phyloP scores from a whole-genome alignment of 2,797 vertebrate genomes.

The Myotis pilosus region DNA sequence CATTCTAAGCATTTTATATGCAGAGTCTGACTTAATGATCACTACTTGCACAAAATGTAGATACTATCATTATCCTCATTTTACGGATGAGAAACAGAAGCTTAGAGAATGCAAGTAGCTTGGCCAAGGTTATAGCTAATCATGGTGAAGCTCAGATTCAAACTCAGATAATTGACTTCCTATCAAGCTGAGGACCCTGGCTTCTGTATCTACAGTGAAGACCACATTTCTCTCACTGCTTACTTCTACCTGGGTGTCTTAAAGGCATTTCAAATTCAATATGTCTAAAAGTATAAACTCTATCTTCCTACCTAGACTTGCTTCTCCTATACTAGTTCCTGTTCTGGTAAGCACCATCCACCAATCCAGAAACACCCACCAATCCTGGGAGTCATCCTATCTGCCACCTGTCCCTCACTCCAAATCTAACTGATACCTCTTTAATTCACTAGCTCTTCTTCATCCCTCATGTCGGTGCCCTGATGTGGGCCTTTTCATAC shows the following conservation, averaged over 20 bases:
- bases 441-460: neutral
- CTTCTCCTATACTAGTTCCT: neutral
- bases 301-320: neutral
- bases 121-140: neutral
- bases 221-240: neutral
- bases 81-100: conserved; percentile 24
- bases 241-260: neutral
- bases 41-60: neutral
- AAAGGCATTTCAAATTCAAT: conserved; percentile 10
- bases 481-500: neutral
- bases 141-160: neutral
- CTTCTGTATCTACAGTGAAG: neutral
- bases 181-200: neutral
- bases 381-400: neutral
- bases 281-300: neutral
- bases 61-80: neutral
- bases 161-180: neutral
- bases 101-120: conserved; percentile 2
- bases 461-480: neutral
- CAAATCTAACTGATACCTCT: neutral
- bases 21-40: neutral
- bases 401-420: neutral
- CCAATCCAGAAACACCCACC: neutral
- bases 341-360: neutral
- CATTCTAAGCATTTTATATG: neutral